A percentile compares a stretch with the other conserved stretches of the same genome.
Conservation (phyloP, 2,113 vertebrate genomes). For the Columba livia region DNA sequence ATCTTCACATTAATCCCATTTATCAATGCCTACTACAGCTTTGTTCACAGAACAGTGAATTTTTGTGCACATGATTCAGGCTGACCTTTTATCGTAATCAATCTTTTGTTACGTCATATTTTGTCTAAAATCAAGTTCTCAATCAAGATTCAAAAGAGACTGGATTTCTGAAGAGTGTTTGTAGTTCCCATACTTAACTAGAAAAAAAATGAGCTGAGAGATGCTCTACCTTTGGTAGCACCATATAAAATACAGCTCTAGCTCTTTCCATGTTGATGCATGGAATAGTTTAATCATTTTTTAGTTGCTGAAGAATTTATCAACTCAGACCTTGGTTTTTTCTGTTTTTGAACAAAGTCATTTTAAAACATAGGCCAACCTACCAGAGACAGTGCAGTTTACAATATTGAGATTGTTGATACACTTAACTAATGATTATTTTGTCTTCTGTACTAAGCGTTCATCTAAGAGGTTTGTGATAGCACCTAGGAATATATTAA, state of each 20-base stretch:
- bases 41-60: not conserved
- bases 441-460: not conserved
- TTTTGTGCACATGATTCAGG: not conserved
- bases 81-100: not conserved
- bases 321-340: not conserved
- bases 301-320: not conserved
- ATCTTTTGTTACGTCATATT: not conserved
- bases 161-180: not conserved
- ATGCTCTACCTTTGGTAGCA: not conserved
- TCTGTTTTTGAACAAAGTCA: fast-evolving
- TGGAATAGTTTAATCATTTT: not conserved
- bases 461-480: not conserved
- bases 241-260: not conserved
- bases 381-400: not conserved
- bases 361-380: not conserved
- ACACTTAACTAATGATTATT: not conserved
- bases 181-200: not conserved
- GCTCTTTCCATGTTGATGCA: not conserved
- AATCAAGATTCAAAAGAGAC: not conserved
- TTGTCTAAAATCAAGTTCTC: not conserved
- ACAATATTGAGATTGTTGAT: not conserved
- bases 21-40: not conserved
- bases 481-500: not conserved
- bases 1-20: not conserved
- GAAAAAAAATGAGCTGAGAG: not conserved